A percentile compares a stretch with the other conserved stretches of the same genome.
These are phyloP conservation scores for Lacerta bilineata DNA, from an alignment of 2,797 vertebrate species.

Conservation along the genomic window DNA sequence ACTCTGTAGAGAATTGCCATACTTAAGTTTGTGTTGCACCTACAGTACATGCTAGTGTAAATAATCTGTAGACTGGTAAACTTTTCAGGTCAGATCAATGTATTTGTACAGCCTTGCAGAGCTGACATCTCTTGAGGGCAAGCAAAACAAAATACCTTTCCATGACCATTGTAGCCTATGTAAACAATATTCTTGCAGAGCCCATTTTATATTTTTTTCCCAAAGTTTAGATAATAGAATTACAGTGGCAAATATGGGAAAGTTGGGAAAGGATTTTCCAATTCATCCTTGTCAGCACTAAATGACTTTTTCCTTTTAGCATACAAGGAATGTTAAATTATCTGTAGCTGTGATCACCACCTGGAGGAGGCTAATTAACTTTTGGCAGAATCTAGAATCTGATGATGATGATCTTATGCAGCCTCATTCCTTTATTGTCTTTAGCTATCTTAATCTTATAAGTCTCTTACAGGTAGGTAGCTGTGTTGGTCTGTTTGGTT, in stretches of 20 bases:
- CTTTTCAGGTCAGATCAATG: conserved; percentile 22
- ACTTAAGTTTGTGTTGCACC: no score
- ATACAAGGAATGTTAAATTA: neutral
- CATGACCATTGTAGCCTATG: neutral
- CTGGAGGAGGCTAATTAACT: conserved; percentile 13
- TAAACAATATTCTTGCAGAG: conserved; percentile 12
- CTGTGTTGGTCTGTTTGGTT: neutral
- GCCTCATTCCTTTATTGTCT: conserved; percentile 14
- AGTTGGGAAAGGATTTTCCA: conserved; percentile 7
- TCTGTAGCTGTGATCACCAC: conserved; percentile 3
- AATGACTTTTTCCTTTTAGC: neutral
- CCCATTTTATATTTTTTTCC: neutral
- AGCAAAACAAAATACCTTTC: conserved; percentile 1
- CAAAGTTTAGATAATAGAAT: conserved; percentile 4
- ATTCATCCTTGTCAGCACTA: neutral
- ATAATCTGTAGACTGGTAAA: neutral
- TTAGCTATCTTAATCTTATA: conserved; percentile 25
- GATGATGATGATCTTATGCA: conserved; percentile 17
- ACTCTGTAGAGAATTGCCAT: no score
- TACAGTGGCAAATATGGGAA: neutral
- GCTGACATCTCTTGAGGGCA: neutral
- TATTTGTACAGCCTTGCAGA: conserved; percentile 8
- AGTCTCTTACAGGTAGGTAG: neutral
- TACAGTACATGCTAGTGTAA: neutral
- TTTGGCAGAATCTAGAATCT: neutral